Percentiles rank a stretch among this genome's conserved stretches.
Evolutionary conservation across 2,113 vertebrate species (phyloP).

Genomic region (Pygoscelis adeliae): DNA sequence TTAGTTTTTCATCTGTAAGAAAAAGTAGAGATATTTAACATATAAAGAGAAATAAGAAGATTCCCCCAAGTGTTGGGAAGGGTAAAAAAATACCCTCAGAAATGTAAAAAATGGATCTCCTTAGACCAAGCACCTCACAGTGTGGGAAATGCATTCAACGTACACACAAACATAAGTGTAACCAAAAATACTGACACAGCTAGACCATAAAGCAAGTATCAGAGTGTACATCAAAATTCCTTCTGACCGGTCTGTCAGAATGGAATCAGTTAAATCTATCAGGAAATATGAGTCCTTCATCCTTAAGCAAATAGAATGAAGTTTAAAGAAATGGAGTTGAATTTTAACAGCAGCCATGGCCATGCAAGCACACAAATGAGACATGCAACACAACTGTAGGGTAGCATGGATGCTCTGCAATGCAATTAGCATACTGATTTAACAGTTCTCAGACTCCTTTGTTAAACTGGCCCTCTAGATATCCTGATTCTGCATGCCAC

Average conservation of each 20-base stretch:
- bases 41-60: not conserved
- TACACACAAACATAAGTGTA: not conserved
- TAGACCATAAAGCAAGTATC: not conserved
- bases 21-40: not conserved
- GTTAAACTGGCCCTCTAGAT: not conserved
- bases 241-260: not conserved
- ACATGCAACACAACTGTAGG: not conserved
- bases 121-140: not conserved
- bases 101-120: not conserved
- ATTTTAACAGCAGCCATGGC: not conserved
- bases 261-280: not conserved
- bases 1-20: not conserved
- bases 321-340: not conserved
- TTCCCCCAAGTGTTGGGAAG: not conserved
- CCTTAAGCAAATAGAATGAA: not conserved
- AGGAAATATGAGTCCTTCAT: not conserved
- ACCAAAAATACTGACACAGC: not conserved
- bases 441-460: not conserved
- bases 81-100: not conserved
- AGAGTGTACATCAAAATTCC: not conserved
- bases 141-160: not conserved
- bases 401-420: not conserved
- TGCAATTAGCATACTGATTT: not conserved
- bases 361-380: not conserved
- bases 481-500: not conserved